Evolutionary conservation across 2,113 vertebrate genomes (phyloP), one percentile per base, ranked within the genome.

Genomic region (Eonycteris spelaea): DNA sequence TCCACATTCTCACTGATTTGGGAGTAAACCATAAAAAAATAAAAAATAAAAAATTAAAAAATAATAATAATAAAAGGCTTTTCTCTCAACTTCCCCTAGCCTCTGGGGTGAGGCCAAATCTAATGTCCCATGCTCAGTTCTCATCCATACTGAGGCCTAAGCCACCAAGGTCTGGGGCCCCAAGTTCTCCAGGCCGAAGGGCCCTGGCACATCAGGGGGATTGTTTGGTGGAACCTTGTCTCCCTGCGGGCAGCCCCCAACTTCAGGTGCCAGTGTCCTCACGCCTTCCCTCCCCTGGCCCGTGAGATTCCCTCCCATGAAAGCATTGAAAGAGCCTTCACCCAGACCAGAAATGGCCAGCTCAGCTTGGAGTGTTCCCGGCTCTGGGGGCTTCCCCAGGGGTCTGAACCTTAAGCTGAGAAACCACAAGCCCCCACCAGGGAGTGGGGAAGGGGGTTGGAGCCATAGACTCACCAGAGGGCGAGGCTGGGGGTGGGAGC

Each of bases 181-280:
- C 24, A 18, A 71, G 35, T 45, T 53, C 63, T 78, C 24, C 35
- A 75, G 5, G 18, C 7, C 45, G 33, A 59, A 38, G 28, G 74
- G 30, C n/a, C 28, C 1, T 13, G 35, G 38, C 18, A 1, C 33
- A 18, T 0, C 2, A 51, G 10, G 22, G 35, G 19, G n/a, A 18
- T 3, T 3, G 26, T n/a, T 8, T 38, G 7, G 79, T 30, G 33
- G 6, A 40, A 40, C 16, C 70, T 30, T 43, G 45, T 15, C 28
- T 73, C 28, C 13, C 22, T 59, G 33, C 7, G 57, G n/a, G 3
- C 26, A 73, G 22, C 12, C 30, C 63, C 74, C 13, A 21, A 13
- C 53, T 28, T 35, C 33, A 71, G 75, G 38, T 28, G 0, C 16
- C 33, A 5, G 21, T 15, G 12, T 15, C 83, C 77, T 55, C 59